Conservation (phyloP, 2,888 invertebrate species). For the Pollenia amentaria region DNA sequence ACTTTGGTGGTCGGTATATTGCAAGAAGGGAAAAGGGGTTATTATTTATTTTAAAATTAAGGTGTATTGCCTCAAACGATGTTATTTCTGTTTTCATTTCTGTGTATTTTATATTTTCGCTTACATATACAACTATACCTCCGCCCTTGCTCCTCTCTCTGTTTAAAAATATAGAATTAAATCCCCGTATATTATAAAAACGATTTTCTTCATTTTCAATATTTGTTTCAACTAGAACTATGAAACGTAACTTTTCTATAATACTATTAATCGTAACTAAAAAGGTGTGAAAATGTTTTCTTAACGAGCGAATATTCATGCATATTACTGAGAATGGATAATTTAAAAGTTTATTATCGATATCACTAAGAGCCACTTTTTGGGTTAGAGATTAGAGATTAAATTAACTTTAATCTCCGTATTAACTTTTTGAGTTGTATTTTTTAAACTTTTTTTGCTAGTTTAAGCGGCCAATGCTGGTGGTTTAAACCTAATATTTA, state of each 20-base stretch:
- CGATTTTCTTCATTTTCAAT: too few species aligned
- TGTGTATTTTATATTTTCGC: background rate
- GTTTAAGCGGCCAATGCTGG: too few species aligned
- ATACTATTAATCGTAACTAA: conserved; percentile 1
- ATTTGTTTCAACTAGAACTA: too few species aligned
- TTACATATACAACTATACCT: conserved; percentile 7
- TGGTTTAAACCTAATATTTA: too few species aligned
- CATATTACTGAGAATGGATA: background rate
- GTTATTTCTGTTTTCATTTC: background rate
- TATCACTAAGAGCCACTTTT: too few species aligned
- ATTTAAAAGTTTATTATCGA: conserved; percentile 1
- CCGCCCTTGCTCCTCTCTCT: conserved; percentile 5
- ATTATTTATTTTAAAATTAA: background rate
- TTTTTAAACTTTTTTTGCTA: too few species aligned
- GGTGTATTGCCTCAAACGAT: background rate
- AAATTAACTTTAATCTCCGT: too few species aligned
- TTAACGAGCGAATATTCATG: conserved; percentile 12
- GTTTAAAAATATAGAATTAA: too few species aligned
- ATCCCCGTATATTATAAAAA: too few species aligned
- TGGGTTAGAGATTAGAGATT: too few species aligned
- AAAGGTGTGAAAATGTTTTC: conserved; percentile 8
- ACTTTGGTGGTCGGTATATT: background rate
- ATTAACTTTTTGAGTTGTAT: too few species aligned
- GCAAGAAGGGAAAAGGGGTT: background rate
- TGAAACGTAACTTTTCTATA: background rate